These are phyloP conservation scores for Drosophila setosimentum DNA, from an alignment of 2,888 invertebrate species.

Conservation along the genomic window DNA sequence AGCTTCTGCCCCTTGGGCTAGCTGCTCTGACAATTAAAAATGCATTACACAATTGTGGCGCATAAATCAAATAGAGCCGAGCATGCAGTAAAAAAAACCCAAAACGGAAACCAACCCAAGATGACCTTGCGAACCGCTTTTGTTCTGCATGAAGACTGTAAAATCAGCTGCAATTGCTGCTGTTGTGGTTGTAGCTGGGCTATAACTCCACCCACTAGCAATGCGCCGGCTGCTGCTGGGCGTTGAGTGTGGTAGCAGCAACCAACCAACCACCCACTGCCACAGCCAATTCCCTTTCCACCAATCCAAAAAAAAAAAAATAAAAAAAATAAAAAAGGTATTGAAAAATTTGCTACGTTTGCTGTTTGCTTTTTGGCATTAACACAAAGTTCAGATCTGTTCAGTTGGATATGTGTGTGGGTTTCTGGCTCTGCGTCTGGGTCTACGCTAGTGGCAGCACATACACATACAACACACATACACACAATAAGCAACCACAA, in stretches of 20 bases:
- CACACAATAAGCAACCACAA: constrained; percentile 28
- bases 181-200: constrained; percentile 22
- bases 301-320: constrained; percentile 3
- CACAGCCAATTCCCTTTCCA: constrained; percentile 14
- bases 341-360: constrained; percentile 59
- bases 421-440: constrained; percentile 21
- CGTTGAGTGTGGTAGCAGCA: not conserved
- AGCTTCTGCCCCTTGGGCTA: constrained; percentile 21
- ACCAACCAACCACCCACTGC: constrained; percentile 32
- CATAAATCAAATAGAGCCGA: constrained; percentile 51
- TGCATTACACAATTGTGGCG: constrained; percentile 59
- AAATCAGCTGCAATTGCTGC: constrained; percentile 48
- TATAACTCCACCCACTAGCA: constrained; percentile 34
- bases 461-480: constrained; percentile 13
- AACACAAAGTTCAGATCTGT: constrained; percentile 77
- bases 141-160: constrained; percentile 58
- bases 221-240: constrained; percentile 11
- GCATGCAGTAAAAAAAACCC: constrained; percentile 11
- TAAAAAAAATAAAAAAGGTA: constrained; percentile 20
- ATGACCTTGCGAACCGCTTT: constrained; percentile 63
- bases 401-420: constrained; percentile 22
- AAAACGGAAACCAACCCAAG: constrained; percentile 45
- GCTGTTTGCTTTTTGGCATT: constrained; percentile 69
- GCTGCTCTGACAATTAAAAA: constrained; percentile 53
- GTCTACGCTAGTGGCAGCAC: constrained; percentile 43